Conservation (phyloP, 2,113 vertebrate genomes). For the Burhinus bistriatus region DNA sequence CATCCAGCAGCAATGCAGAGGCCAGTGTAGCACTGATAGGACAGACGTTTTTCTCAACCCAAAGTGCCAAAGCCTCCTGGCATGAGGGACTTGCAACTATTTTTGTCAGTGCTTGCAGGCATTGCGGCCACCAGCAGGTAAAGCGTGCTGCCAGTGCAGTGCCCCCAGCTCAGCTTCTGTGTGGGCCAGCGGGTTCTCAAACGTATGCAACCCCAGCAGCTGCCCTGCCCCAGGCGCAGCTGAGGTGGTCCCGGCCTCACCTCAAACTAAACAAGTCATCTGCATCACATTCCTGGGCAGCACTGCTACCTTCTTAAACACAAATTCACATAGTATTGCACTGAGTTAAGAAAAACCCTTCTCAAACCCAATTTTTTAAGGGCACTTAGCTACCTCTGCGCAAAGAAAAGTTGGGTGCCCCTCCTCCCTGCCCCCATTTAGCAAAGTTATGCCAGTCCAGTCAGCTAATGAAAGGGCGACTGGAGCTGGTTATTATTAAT, state of each 20-base stretch:
- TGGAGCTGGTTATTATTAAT: not conserved
- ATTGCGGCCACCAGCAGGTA: not conserved
- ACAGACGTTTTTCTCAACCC: rapidly evolving
- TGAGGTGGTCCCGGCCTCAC: not conserved
- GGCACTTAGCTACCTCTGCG: not conserved
- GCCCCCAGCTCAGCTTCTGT: not conserved
- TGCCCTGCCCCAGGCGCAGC: not conserved
- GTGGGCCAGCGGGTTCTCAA: rapidly evolving
- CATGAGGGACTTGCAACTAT: rapidly evolving
- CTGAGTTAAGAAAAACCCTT: not conserved
- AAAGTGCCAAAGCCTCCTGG: not conserved
- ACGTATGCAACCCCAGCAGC: rapidly evolving
- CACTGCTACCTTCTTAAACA: not conserved
- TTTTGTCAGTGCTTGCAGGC: not conserved
- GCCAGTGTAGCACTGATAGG: rapidly evolving
- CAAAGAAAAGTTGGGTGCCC: not conserved
- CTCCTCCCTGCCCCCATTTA: not conserved
- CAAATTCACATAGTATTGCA: not conserved
- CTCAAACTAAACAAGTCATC: rapidly evolving
- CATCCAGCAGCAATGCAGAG: rapidly evolving
- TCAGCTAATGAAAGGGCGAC: not conserved
- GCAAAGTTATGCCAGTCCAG: not conserved
- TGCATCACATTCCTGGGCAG: not conserved
- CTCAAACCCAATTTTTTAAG: not conserved
- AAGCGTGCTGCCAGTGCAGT: rapidly evolving